These are phyloP conservation scores for Micronycteris hirsuta DNA, from an alignment of 2,113 vertebrate species.

Conservation along the genomic window DNA sequence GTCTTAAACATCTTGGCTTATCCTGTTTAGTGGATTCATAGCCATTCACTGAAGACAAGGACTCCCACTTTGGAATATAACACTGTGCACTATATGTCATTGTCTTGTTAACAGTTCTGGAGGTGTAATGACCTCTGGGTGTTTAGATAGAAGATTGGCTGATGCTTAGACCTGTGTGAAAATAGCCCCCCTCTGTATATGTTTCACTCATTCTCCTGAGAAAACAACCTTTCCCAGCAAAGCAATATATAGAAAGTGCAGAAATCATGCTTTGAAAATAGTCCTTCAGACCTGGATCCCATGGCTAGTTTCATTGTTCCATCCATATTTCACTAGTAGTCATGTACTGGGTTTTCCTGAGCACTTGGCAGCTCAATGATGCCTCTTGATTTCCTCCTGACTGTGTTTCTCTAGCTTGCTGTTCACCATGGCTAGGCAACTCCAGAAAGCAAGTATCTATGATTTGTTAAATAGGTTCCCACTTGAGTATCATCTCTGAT, in stretches of 20 bases:
- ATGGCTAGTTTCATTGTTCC: fast-evolving
- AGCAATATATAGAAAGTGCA: not conserved
- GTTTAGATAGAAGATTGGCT: constrained; percentile 20
- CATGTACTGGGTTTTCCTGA: not conserved
- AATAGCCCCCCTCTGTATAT: not conserved
- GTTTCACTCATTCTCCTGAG: not conserved
- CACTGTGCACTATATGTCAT: constrained; percentile 60
- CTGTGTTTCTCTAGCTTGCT: not conserved
- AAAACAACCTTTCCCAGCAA: not conserved
- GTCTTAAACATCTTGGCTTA: constrained; percentile 55
- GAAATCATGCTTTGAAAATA: not conserved
- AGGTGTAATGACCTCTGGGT: not conserved
- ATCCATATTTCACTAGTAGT: not conserved
- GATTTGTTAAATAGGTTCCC: not conserved
- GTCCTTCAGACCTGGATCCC: not conserved
- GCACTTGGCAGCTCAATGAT: not conserved
- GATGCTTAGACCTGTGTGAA: constrained; percentile 4
- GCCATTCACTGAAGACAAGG: constrained; percentile 47
- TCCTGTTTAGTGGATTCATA: constrained; percentile 78
- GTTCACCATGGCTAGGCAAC: not conserved
- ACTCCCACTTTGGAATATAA: constrained; percentile 70
- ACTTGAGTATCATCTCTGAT: not conserved
- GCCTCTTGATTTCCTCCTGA: not conserved
- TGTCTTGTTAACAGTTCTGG: constrained; percentile 71
- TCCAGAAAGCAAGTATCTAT: not conserved